These are phyloP conservation scores for Amphiura filiformis DNA, from an alignment of 35 echinoderm and acorn worm species.

Conservation along the genomic window DNA sequence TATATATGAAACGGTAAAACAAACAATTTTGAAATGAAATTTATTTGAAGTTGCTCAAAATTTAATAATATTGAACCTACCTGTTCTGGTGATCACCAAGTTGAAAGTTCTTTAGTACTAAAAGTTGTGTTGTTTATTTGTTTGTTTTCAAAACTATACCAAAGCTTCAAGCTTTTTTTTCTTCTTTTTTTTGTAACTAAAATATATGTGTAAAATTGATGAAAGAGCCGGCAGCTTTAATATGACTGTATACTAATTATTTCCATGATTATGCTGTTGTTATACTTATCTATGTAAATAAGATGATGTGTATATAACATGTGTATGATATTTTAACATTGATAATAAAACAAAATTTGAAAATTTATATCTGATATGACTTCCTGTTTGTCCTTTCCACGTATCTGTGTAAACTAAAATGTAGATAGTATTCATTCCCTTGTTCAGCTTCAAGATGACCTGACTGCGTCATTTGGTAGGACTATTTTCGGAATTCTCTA, in stretches of 20 bases:
- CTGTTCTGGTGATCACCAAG: background rate
- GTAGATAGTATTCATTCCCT: too few species aligned
- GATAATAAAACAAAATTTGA: background rate
- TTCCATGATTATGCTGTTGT: background rate
- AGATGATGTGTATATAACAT: conserved; percentile 3
- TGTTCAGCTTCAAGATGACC: too few species aligned
- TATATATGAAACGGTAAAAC: too few species aligned
- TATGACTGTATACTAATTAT: background rate
- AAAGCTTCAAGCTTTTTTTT: background rate
- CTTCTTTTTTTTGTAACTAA: background rate
- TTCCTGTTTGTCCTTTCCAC: too few species aligned
- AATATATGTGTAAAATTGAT: background rate
- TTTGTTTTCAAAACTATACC: background rate
- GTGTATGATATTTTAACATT: conserved; percentile 15
- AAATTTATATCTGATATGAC: conserved; percentile 6
- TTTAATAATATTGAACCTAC: too few species aligned
- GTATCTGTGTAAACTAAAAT: too few species aligned
- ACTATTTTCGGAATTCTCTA: too few species aligned
- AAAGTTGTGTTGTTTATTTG: background rate
- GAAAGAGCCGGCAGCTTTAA: too few species aligned
- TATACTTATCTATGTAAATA: background rate
- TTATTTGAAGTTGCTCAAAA: too few species aligned
- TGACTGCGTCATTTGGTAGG: too few species aligned
- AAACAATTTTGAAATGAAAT: too few species aligned
- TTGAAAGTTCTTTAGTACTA: background rate